phyloP scores from a whole-genome alignment of 2,113 vertebrate genomes.

The Vimba vimba region DNA sequence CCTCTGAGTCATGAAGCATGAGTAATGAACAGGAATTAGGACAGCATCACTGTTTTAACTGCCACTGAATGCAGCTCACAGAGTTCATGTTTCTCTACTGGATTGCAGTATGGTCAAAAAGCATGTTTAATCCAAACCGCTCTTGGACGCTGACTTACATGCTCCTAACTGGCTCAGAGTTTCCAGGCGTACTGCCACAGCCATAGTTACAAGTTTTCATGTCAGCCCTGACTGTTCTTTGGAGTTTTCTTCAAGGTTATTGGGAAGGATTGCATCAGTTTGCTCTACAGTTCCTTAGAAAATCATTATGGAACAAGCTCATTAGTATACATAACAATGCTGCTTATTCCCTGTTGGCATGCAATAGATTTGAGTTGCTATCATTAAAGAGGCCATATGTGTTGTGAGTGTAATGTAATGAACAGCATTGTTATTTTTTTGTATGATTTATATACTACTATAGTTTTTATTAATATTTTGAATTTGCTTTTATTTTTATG shows the following conservation, averaged over 20 bases:
- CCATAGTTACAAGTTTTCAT: neutral
- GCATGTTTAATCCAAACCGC: neutral
- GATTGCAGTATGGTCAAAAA: neutral
- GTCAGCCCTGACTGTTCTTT: conserved; percentile 1
- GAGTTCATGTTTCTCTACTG: neutral
- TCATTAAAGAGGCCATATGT: neutral
- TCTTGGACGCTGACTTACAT: neutral
- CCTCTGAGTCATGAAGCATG: neutral
- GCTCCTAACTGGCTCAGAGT: conserved; percentile 9
- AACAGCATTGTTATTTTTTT: neutral
- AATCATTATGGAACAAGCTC: conserved; percentile 8
- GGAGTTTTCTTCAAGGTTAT: conserved; percentile 14
- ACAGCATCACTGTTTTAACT: neutral
- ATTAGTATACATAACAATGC: conserved; percentile 13
- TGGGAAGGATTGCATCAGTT: conserved; percentile 5
- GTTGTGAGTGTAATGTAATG: neutral
- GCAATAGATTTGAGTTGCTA: neutral
- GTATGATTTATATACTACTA: neutral
- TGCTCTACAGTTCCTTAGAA: neutral
- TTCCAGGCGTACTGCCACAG: conserved; percentile 4
- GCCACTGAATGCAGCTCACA: neutral
- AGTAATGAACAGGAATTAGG: neutral
- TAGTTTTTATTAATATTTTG: neutral
- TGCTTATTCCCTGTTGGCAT: neutral
- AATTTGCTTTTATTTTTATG: neutral